Evolutionary conservation across 2,113 vertebrate genomes (phyloP).

Genomic region (Thunnus thynnus): DNA sequence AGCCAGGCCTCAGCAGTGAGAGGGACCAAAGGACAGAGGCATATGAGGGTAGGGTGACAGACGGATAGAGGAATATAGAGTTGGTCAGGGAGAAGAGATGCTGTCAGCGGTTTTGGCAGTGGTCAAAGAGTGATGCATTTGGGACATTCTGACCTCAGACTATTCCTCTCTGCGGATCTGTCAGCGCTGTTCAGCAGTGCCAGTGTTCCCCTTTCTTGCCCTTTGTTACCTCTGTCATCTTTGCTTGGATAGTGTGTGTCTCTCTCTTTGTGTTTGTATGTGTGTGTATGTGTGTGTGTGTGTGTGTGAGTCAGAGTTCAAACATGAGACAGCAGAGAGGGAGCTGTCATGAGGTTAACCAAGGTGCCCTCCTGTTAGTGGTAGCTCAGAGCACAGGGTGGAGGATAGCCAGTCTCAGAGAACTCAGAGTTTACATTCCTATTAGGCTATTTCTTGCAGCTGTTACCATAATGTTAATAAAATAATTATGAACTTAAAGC

Average conservation of each 20-base stretch:
- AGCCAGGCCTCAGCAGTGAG: neutral
- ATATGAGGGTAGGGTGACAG: constrained; percentile 23
- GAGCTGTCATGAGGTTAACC: constrained; percentile 50
- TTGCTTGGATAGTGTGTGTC: constrained; percentile 46
- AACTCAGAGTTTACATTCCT: constrained; percentile 26
- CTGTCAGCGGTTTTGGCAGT: constrained; percentile 69
- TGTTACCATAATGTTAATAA: too few species aligned
- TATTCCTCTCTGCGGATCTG: constrained; percentile 60
- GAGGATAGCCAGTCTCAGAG: constrained; percentile 27
- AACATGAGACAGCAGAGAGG: constrained; percentile 47
- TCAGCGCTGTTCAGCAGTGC: constrained; percentile 46
- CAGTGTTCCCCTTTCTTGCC: constrained; percentile 41
- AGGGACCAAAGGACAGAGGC: constrained; percentile 22
- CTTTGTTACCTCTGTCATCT: constrained; percentile 36
- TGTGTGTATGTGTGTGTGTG: neutral
- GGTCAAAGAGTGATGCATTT: constrained; percentile 47
- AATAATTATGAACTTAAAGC: too few species aligned
- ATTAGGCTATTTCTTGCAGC: too few species aligned
- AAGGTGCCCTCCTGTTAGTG: constrained; percentile 54
- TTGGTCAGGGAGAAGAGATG: constrained; percentile 48
- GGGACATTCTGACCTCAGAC: constrained; percentile 64
- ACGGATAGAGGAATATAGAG: constrained; percentile 18
- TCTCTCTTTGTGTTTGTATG: constrained; percentile 9
- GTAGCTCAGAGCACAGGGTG: constrained; percentile 39
- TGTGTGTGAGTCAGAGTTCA: constrained; percentile 47